These are phyloP conservation scores for Antennarius striatus DNA, from an alignment of 2,113 vertebrate genomes.

Conservation along the genomic window DNA sequence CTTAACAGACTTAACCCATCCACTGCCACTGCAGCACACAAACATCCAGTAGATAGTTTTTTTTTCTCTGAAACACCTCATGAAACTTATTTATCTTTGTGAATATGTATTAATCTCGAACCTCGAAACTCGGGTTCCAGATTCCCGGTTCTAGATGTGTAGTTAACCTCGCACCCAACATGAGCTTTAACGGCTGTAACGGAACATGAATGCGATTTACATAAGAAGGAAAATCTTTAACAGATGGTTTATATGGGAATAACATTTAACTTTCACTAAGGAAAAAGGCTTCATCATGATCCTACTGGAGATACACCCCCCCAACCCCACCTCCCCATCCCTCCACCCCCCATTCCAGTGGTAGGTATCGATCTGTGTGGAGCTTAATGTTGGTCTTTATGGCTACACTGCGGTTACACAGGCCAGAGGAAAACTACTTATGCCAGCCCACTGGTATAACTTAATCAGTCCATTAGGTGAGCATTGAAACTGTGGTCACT, in stretches of 20 bases:
- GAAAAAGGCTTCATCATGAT: constrained; percentile 47
- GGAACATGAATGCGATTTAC: constrained; percentile 17
- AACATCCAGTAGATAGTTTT: no score
- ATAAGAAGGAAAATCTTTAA: constrained; percentile 24
- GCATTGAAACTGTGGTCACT: constrained; percentile 79
- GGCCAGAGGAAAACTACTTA: constrained; percentile 71
- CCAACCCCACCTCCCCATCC: background rate
- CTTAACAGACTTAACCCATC: no score
- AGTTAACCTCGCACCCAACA: background rate
- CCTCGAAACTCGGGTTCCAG: no score
- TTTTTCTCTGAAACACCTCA: no score
- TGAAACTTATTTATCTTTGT: no score
- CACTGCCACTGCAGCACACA: no score
- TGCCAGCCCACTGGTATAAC: constrained; percentile 67
- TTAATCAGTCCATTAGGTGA: constrained; percentile 79
- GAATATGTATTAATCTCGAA: no score
- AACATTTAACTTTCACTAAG: constrained; percentile 52
- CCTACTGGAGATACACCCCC: constrained; percentile 20
- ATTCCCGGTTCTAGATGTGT: no score
- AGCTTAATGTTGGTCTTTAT: constrained; percentile 76
- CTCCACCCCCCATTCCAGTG: constrained; percentile 33
- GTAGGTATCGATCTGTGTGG: constrained; percentile 74
- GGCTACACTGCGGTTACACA: constrained; percentile 71
- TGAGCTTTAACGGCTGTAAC: background rate
- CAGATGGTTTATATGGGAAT: constrained; percentile 28